Percentiles rank a stretch among this genome's conserved stretches.
Evolutionary conservation across 2,113 vertebrate species (phyloP).

Genomic region (Campylomormyrus tamandua): DNA sequence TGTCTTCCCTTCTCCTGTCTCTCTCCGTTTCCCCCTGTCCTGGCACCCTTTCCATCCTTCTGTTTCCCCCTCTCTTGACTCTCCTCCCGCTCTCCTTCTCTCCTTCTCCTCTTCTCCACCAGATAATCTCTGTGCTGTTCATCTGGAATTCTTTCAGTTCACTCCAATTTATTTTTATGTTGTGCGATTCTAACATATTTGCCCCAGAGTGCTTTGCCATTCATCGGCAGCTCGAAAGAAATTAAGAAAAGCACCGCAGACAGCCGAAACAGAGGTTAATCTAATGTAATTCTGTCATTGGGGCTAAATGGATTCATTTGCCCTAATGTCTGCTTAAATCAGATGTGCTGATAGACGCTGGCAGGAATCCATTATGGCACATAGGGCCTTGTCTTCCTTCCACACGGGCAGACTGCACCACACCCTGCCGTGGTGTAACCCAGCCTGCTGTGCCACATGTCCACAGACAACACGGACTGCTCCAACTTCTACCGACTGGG

Average conservation of each 20-base stretch:
- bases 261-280: neutral
- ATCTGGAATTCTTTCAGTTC: neutral
- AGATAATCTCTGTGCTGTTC: neutral
- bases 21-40: no score
- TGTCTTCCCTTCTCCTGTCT: no score
- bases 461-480: constrained; percentile 69
- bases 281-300: neutral
- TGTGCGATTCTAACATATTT: neutral
- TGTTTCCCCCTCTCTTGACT: constrained; percentile 2
- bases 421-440: neutral
- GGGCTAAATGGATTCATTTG: neutral
- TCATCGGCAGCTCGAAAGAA: neutral
- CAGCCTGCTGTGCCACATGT: neutral
- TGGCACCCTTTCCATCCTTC: no score
- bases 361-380: neutral
- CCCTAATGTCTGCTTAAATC: neutral
- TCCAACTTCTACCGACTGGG: constrained; percentile 74
- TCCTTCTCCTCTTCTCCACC: neutral
- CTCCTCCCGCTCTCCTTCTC: neutral
- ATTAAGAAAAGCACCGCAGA: neutral
- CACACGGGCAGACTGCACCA: neutral
- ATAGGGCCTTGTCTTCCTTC: neutral
- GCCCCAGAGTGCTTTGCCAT: neutral
- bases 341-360: neutral
- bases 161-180: neutral